Evolutionary conservation across 2,797 vertebrate species (phyloP).

Genomic region (Bufotes viridis): DNA sequence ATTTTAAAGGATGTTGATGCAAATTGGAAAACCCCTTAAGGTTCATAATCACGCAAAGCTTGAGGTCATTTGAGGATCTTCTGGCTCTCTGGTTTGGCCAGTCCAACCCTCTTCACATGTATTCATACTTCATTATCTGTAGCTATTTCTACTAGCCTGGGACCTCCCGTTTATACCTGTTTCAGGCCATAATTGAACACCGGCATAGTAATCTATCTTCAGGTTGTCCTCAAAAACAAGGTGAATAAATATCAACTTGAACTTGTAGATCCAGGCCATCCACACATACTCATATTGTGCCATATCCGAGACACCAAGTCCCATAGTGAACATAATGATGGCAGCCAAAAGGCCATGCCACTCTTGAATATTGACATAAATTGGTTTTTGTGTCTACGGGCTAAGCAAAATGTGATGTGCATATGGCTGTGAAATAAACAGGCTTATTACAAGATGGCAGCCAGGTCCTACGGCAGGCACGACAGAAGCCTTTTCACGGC

Average conservation of each 20-base stretch:
- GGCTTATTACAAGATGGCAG: constrained; percentile 15
- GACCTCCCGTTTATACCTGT: neutral
- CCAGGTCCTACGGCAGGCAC: neutral
- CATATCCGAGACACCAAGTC: neutral
- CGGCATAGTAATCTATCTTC: neutral
- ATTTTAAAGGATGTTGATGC: no score
- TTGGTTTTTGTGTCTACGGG: neutral
- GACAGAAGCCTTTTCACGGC: neutral
- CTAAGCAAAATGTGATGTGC: neutral
- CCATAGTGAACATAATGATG: neutral
- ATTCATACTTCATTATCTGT: neutral
- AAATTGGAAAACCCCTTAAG: no score
- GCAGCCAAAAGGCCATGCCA: constrained; percentile 22
- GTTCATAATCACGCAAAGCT: no score
- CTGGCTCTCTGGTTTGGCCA: neutral
- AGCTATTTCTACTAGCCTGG: neutral
- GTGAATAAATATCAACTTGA: neutral
- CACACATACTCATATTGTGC: neutral
- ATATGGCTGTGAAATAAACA: constrained; percentile 24
- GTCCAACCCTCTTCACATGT: neutral
- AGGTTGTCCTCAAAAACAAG: neutral
- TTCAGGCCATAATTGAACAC: neutral
- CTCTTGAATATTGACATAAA: constrained; percentile 23
- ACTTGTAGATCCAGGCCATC: neutral
- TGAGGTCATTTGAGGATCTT: neutral